phyloP scores from a whole-genome alignment of 2,888 invertebrate genomes.

The Stenodera caucasica region DNA sequence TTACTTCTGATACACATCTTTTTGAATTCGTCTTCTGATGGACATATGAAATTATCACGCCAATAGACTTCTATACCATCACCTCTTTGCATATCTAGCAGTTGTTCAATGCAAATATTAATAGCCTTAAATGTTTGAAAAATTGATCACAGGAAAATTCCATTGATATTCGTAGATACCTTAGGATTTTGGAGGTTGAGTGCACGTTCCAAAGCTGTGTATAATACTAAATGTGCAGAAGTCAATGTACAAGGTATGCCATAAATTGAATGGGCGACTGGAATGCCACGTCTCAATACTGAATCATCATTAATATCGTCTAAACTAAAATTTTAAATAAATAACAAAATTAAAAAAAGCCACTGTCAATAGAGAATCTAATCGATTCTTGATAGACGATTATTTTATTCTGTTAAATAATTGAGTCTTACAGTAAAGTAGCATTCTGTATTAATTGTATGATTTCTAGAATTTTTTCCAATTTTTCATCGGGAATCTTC shows the following conservation, averaged over 20 bases:
- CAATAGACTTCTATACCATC: constrained; percentile 99
- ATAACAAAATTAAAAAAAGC: no score
- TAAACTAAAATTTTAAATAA: constrained; percentile 64
- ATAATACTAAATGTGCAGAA: constrained; percentile 92
- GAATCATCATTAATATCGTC: constrained; percentile 99
- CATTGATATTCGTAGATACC: constrained; percentile 55
- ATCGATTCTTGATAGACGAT: not conserved
- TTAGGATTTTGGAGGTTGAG: constrained; percentile 80
- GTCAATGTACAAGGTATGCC: constrained; percentile 95
- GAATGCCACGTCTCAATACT: constrained; percentile 86
- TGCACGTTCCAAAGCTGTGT: constrained; percentile 86
- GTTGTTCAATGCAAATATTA: constrained; percentile 82
- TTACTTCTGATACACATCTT: constrained; percentile 89
- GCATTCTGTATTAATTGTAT: constrained; percentile 97
- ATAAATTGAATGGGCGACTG: constrained; percentile 97
- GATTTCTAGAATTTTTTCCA: constrained; percentile 81
- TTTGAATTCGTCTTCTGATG: constrained; percentile 92
- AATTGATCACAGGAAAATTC: constrained; percentile 7
- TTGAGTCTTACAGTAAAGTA: constrained; percentile 80
- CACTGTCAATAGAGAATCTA: constrained; percentile 9
- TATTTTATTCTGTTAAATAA: not conserved
- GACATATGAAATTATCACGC: constrained; percentile 94
- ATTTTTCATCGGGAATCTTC: constrained; percentile 82
- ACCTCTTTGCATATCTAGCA: constrained; percentile 91
- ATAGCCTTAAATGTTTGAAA: constrained; percentile 65